Evolutionary conservation across 2,113 vertebrate genomes (phyloP).

Genomic region (Bambusicola thoracicus): DNA sequence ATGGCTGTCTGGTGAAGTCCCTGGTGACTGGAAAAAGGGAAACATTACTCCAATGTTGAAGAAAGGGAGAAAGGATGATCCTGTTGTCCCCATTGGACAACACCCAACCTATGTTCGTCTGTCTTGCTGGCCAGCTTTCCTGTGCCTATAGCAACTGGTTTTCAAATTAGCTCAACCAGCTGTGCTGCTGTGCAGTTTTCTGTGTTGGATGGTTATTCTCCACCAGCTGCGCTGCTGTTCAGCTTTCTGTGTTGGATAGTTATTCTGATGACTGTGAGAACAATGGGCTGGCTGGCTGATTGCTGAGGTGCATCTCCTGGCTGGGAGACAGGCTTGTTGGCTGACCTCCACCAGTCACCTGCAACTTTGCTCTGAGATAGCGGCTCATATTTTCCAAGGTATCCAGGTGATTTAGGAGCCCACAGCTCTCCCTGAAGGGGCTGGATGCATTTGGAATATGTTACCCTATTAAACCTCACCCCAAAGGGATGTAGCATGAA

Average conservation of each 20-base stretch:
- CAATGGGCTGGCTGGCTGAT: conserved; percentile 56
- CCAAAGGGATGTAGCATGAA: neutral
- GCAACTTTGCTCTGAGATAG: neutral
- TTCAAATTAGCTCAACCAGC: neutral
- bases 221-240: neutral
- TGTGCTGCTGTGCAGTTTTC: neutral
- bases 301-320: conserved; percentile 55
- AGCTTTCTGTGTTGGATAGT: neutral
- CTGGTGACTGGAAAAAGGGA: too few species aligned
- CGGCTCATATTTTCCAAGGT: conserved; percentile 38
- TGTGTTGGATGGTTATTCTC: neutral
- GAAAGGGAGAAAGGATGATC: too few species aligned
- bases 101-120: neutral
- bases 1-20: too few species aligned
- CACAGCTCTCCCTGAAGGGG: neutral
- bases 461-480: conserved; percentile 32
- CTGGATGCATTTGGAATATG: conserved; percentile 53
- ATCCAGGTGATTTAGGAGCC: conserved; percentile 63
- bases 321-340: conserved; percentile 24
- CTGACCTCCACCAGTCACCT: conserved; percentile 15
- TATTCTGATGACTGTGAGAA: conserved; percentile 8
- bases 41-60: too few species aligned
- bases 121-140: neutral
- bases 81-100: too few species aligned
- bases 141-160: neutral